A percentile compares a stretch with the other conserved stretches of the same genome.
phyloP scores from a whole-genome alignment of 2,888 invertebrate genomes.

The Drosophila flavopinicola region DNA sequence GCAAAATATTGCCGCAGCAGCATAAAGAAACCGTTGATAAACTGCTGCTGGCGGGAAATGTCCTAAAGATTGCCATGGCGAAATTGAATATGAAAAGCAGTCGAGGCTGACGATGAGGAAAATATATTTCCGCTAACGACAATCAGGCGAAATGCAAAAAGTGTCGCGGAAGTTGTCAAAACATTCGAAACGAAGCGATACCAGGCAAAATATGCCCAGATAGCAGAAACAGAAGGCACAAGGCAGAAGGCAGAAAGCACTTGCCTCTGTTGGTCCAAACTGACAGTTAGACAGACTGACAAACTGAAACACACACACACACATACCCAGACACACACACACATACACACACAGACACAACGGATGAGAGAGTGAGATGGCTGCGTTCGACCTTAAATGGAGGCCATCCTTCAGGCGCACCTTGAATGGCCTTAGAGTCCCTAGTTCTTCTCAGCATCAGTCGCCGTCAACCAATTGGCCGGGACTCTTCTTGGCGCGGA shows the following conservation, averaged over 20 bases:
- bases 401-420: slow-evolving; percentile 42
- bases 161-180: slow-evolving; percentile 79
- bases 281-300: slow-evolving; percentile 16
- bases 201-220: slow-evolving; percentile 52
- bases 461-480: slow-evolving; percentile 24
- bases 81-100: slow-evolving; percentile 53
- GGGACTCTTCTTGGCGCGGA: slow-evolving; percentile 21
- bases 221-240: slow-evolving; percentile 15
- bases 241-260: background rate
- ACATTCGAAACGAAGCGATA: slow-evolving; percentile 62
- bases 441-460: background rate
- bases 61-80: slow-evolving; percentile 28
- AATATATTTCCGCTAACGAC: slow-evolving; percentile 74
- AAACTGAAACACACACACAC: slow-evolving; percentile 4
- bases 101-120: slow-evolving; percentile 35
- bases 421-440: slow-evolving; percentile 33
- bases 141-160: slow-evolving; percentile 71
- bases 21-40: slow-evolving; percentile 50
- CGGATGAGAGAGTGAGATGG: background rate
- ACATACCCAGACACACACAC: background rate
- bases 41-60: slow-evolving; percentile 15
- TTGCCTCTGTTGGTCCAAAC: slow-evolving; percentile 34
- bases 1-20: slow-evolving; percentile 38
- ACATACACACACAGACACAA: background rate
- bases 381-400: slow-evolving; percentile 30